A percentile compares a stretch with the other conserved stretches of the same genome.
Conservation (phyloP, 2,113 vertebrate species). For the Hyla sarda region DNA sequence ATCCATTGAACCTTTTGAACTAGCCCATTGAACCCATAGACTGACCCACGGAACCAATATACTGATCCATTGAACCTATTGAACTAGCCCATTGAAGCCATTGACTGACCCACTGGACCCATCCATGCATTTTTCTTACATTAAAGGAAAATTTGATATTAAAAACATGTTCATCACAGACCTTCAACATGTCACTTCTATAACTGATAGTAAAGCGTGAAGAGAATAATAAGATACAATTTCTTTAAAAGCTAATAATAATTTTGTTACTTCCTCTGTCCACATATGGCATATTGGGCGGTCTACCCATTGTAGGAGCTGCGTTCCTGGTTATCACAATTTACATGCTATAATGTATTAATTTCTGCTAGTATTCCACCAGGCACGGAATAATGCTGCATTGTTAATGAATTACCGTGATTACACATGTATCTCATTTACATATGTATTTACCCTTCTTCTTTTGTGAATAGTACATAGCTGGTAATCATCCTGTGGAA, state of each 20-base stretch:
- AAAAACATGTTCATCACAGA: too few relatives aligned
- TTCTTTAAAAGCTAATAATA: not conserved
- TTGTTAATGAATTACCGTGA: slow-evolving; percentile 15
- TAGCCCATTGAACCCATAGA: too few relatives aligned
- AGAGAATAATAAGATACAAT: not conserved
- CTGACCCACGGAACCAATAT: too few relatives aligned
- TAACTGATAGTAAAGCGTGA: not conserved
- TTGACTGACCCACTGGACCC: too few relatives aligned
- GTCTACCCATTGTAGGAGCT: not conserved
- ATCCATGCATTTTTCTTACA: too few relatives aligned
- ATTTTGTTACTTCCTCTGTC: not conserved
- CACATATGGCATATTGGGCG: not conserved
- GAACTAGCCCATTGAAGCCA: too few relatives aligned
- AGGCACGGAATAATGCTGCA: not conserved
- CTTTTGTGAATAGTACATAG: slow-evolving; percentile 21
- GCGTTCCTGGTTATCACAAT: not conserved
- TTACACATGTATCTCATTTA: slow-evolving; percentile 19
- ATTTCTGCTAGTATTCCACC: slow-evolving; percentile 8
- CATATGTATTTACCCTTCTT: slow-evolving; percentile 21
- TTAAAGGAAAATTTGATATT: too few relatives aligned
- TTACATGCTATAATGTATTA: slow-evolving; percentile 1
- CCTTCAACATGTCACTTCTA: not conserved
- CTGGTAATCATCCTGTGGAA: not conserved
- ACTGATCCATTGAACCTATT: too few relatives aligned
- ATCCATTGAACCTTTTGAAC: too few relatives aligned